Evolutionary conservation across 2,113 vertebrate genomes (phyloP), one percentile per base, ranked within the genome.

Genomic region (Hipposideros armiger): DNA sequence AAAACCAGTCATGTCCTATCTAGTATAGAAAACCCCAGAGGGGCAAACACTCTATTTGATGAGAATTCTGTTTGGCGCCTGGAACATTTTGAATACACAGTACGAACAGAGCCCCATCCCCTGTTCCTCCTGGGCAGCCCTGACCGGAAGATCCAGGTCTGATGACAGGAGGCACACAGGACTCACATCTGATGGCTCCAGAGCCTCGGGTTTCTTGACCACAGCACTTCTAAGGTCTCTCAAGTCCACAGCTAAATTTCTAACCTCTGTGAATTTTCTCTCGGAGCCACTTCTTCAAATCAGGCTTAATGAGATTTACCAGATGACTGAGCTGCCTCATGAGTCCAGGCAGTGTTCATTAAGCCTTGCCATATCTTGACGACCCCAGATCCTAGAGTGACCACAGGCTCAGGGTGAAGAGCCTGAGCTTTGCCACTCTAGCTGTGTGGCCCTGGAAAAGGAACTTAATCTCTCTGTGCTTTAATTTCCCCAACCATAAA

Each of bases 211-310:
- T 28, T 90, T 73, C 81, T 52, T 32, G 19, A 64, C 32, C 9
- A 69, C 72, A 67, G 26, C 36, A 93, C 24, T 60, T 77, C 66
- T 81, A 62, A 85, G 28, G 14, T 52, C 30, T 85, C 72, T 83
- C 58, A 47, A 22, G 76, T 1, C 64, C 64, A 17, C n/a, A 87
- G 60, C 36, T 42, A 30, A 80, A 76, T 94, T 54, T 92, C 91
- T 73, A 87, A 90, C 70, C 45, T 83, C 50, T 62, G 10, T 45
- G 64, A 47, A 76, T 58, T 80, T 83, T 73, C 47, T 89, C 45
- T 91, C 52, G 90, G 69, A 88, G 40, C 45, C 70, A 60, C 66
- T 66, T 73, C 47, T 77, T 96, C 64, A 74, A 91, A 90, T 32
- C 15, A 60, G 62, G 54, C 73, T 66, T 80, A 90, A 87, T 60